Conservation (phyloP, 2,888 invertebrate species). For the Anticlea derivata region DNA sequence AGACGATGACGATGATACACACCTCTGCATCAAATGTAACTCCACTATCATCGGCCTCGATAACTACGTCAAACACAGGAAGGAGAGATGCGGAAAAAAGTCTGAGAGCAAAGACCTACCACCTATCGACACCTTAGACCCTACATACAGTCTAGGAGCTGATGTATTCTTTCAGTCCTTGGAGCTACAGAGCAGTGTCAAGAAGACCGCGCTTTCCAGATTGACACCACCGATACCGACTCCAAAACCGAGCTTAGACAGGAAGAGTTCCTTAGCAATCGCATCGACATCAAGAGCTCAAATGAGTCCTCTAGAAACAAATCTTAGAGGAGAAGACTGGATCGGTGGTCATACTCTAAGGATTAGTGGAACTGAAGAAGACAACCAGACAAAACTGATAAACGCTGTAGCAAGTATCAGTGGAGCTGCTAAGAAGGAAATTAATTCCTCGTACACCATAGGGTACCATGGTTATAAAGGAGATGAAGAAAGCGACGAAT, state of each 20-base stretch:
- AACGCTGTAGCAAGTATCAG: conserved; percentile 87
- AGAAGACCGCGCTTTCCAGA: conserved; percentile 81
- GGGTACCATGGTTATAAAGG: conserved; percentile 69
- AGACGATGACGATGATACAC: conserved; percentile 92
- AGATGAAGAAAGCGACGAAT: conserved; percentile 79
- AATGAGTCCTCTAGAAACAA: conserved; percentile 71
- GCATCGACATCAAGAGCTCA: conserved; percentile 66
- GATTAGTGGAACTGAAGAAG: conserved; percentile 82
- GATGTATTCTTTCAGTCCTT: conserved; percentile 94
- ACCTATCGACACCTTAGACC: conserved; percentile 67
- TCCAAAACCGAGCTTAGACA: conserved; percentile 58
- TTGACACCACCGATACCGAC: conserved; percentile 73
- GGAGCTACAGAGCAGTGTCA: conserved; percentile 89
- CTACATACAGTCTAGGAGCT: conserved; percentile 87
- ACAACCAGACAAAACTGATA: conserved; percentile 85
- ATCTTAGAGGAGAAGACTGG: conserved; percentile 84
- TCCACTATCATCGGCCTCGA: conserved; percentile 92
- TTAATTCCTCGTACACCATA: conserved; percentile 64
- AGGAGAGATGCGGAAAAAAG: conserved; percentile 85
- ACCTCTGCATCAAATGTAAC: conserved; percentile 95
- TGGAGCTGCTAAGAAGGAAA: conserved; percentile 81
- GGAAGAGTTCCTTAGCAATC: conserved; percentile 55
- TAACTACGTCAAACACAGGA: conserved; percentile 93
- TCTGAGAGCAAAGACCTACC: conserved; percentile 58
- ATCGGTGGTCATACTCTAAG: conserved; percentile 84